Conservation (phyloP, 2,797 vertebrate species). For the Rhincodon typus region DNA sequence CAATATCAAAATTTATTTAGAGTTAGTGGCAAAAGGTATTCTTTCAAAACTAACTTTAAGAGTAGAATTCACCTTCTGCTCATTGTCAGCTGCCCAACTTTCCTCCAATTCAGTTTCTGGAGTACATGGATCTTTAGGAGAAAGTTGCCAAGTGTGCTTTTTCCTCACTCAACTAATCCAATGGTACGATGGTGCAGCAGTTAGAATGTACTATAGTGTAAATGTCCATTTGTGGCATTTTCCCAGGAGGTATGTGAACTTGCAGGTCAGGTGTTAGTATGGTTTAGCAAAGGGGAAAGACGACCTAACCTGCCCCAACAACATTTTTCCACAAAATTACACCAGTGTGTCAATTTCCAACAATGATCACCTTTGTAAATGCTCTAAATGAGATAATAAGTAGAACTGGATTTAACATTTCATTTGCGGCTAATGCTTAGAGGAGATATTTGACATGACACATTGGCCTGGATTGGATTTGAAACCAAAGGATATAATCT, state of each 20-base stretch:
- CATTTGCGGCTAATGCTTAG: neutral
- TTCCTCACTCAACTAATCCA: neutral
- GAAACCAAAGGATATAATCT: neutral
- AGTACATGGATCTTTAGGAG: neutral
- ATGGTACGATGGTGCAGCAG: neutral
- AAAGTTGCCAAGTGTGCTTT: neutral
- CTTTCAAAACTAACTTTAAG: neutral
- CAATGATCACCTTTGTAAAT: neutral
- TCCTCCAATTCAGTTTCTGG: neutral
- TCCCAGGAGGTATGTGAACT: neutral
- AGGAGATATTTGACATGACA: neutral
- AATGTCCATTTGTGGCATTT: neutral
- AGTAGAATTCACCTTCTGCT: neutral
- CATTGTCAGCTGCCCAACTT: neutral
- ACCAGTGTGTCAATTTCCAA: neutral
- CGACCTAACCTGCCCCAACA: neutral
- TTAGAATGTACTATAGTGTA: neutral
- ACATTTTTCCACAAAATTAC: neutral
- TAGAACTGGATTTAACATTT: neutral
- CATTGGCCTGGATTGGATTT: no score
- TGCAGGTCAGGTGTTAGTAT: neutral
- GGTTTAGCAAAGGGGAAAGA: neutral
- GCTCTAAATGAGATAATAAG: neutral
- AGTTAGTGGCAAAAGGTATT: neutral
- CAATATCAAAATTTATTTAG: neutral